These are phyloP conservation scores for Cinclus cinclus DNA, from an alignment of 2,113 vertebrate species.

Conservation along the genomic window DNA sequence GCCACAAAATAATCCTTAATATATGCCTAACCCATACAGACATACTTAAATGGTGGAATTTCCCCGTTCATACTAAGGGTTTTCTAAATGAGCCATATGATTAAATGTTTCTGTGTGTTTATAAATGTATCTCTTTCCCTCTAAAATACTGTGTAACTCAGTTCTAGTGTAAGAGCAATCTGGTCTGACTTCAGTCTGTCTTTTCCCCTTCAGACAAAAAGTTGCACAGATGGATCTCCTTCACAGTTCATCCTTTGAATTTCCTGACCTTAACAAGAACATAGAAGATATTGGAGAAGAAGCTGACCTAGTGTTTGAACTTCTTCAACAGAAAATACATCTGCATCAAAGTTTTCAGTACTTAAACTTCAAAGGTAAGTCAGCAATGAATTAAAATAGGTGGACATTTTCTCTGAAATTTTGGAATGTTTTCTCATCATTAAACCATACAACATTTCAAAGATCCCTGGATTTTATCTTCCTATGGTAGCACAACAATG, in stretches of 20 bases:
- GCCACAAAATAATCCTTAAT: background rate
- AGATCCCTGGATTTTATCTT: background rate
- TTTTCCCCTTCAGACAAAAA: conserved; percentile 70
- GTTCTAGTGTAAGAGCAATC: background rate
- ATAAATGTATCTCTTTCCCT: background rate
- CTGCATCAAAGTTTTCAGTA: conserved; percentile 27
- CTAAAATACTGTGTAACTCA: background rate
- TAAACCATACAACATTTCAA: background rate
- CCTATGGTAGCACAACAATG: background rate
- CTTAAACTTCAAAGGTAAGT: conserved; percentile 55
- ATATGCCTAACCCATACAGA: background rate
- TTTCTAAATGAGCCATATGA: background rate
- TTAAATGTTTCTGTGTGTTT: background rate
- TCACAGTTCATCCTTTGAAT: conserved; percentile 49
- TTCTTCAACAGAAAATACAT: conserved; percentile 46
- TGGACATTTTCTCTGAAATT: background rate
- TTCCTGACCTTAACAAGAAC: conserved; percentile 71
- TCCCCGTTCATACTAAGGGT: background rate
- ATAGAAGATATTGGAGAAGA: conserved; percentile 74
- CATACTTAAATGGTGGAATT: background rate
- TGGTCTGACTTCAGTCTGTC: background rate
- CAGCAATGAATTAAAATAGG: background rate
- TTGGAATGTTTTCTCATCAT: background rate
- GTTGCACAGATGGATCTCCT: conserved; percentile 69
- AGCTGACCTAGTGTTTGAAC: conserved; percentile 68